Percentiles rank a stretch among this genome's conserved stretches.
These are phyloP conservation scores for Synergus itoensis DNA, from an alignment of 2,888 invertebrate genomes.

Conservation along the genomic window DNA sequence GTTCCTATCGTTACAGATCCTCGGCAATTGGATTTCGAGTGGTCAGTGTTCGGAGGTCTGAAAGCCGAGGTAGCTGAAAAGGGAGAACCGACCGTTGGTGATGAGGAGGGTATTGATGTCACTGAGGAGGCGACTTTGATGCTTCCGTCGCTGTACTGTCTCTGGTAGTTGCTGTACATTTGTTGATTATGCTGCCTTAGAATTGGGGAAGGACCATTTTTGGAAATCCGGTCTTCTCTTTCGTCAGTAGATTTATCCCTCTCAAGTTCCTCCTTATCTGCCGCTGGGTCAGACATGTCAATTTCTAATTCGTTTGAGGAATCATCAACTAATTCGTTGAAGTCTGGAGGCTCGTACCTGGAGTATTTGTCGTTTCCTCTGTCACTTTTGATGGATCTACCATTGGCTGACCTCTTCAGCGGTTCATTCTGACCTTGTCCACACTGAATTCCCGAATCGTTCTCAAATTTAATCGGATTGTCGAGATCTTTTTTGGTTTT, in stretches of 20 bases:
- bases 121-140: constrained; percentile 78
- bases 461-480: constrained; percentile 78
- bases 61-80: constrained; percentile 90
- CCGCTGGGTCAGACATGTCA: constrained; percentile 86
- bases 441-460: constrained; percentile 77
- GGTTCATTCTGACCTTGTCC: constrained; percentile 60
- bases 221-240: constrained; percentile 78
- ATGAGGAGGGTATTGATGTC: constrained; percentile 78
- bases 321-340: constrained; percentile 87
- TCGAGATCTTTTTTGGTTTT: constrained; percentile 73
- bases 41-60: constrained; percentile 85
- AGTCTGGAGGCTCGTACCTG: constrained; percentile 86
- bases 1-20: constrained; percentile 61
- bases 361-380: constrained; percentile 78
- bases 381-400: constrained; percentile 55
- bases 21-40: constrained; percentile 79
- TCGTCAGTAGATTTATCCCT: constrained; percentile 79
- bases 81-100: constrained; percentile 75
- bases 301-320: constrained; percentile 89
- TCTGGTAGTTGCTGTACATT: constrained; percentile 76
- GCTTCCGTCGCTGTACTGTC: constrained; percentile 81
- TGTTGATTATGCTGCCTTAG: constrained; percentile 63
- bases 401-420: constrained; percentile 58
- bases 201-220: constrained; percentile 62
- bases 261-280: constrained; percentile 83